These are phyloP conservation scores for Ferrisia virgata DNA, from an alignment of 2,888 invertebrate genomes.

Conservation along the genomic window DNA sequence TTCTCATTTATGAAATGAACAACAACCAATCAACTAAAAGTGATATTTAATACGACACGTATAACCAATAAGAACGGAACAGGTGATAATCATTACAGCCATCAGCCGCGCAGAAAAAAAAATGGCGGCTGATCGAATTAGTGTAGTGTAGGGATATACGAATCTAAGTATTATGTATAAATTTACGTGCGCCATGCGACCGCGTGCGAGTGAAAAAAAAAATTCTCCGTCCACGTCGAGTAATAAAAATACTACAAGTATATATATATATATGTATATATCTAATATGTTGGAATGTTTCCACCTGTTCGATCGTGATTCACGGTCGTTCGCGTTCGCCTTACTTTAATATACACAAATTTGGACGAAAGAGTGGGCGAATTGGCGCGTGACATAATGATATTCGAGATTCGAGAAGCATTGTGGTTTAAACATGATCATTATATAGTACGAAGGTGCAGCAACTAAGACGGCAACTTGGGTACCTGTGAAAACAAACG, in stretches of 20 bases:
- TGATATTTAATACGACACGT: conserved; percentile 37
- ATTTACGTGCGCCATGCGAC: too few species aligned
- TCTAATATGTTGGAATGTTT: neutral
- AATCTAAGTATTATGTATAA: too few species aligned
- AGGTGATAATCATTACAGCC: conserved; percentile 15
- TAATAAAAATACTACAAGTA: neutral
- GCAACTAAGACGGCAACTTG: neutral
- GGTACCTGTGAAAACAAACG: neutral
- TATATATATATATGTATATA: too few species aligned
- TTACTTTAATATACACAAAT: too few species aligned
- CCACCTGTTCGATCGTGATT: conserved; percentile 14
- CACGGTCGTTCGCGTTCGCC: neutral
- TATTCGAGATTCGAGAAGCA: neutral
- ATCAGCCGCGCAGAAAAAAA: neutral
- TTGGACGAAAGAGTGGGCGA: conserved; percentile 8
- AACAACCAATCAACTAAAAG: conserved; percentile 30
- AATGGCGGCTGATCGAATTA: conserved; percentile 7
- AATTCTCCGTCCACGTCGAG: neutral
- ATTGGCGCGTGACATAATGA: conserved; percentile 18
- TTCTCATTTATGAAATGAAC: conserved; percentile 28
- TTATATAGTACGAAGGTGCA: neutral
- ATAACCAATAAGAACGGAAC: conserved; percentile 38
- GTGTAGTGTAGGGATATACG: too few species aligned
- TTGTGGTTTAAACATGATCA: conserved; percentile 22
- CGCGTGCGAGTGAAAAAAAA: neutral